Evolutionary conservation across 1,140 invertebrate species (phyloP).

Genomic region (Ectropis grisescens): DNA sequence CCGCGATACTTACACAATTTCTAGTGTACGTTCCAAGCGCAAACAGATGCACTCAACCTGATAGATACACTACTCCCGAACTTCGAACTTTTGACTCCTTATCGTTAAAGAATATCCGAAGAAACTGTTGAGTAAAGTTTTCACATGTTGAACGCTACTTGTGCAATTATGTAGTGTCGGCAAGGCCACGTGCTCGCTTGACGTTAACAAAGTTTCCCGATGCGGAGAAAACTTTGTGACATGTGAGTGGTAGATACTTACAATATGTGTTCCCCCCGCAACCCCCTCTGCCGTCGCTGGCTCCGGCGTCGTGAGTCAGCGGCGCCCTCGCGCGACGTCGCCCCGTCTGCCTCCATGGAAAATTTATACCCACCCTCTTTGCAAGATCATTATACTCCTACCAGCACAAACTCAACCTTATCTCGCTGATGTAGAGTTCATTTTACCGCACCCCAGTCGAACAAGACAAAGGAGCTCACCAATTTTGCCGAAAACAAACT

Average conservation of each 20-base stretch:
- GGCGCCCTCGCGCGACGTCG: constrained; percentile 62
- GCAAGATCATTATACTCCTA: constrained; percentile 46
- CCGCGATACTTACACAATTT: no score
- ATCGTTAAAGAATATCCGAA: no score
- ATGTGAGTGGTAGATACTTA: constrained; percentile 65
- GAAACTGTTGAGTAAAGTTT: no score
- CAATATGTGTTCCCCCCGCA: constrained; percentile 41
- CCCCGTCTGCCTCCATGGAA: constrained; percentile 64
- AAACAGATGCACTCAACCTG: no score
- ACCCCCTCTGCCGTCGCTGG: constrained; percentile 24
- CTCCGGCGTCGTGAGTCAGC: constrained; percentile 48
- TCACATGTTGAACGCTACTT: constrained; percentile 29
- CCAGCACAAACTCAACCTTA: constrained; percentile 32
- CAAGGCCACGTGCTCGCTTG: constrained; percentile 63
- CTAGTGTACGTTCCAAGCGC: no score
- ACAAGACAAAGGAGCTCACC: constrained; percentile 56
- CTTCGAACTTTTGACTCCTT: no score
- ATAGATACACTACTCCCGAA: no score
- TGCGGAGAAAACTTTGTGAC: constrained; percentile 67
- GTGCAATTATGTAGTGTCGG: constrained; percentile 49
- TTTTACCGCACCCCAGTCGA: constrained; percentile 16
- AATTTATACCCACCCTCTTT: constrained; percentile 67
- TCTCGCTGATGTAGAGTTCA: constrained; percentile 27
- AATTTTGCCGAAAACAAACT: constrained; percentile 64
- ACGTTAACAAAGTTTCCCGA: constrained; percentile 68